phyloP scores from a whole-genome alignment of 2,888 invertebrate genomes.

The Mycalesis mineus region DNA sequence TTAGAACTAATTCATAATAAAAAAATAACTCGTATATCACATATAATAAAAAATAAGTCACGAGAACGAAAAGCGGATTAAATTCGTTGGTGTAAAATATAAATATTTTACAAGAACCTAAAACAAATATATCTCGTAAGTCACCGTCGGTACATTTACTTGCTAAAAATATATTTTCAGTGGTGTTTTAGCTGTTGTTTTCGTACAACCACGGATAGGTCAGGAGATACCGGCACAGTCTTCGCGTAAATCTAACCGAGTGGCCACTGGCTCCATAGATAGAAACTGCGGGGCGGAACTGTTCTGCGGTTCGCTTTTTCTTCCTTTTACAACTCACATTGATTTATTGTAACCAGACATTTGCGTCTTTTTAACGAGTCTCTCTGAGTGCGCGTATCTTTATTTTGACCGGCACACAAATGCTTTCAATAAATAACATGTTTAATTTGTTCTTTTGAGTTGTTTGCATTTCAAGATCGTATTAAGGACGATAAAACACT shows the following conservation, averaged over 20 bases:
- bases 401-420: conserved; percentile 23
- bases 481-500: too few species aligned
- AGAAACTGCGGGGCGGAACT: conserved; percentile 36
- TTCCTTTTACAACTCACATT: conserved; percentile 44
- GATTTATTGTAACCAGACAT: conserved; percentile 46
- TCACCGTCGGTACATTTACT: conserved; percentile 19
- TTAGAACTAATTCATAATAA: too few species aligned
- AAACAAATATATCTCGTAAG: conserved; percentile 9
- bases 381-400: conserved; percentile 24
- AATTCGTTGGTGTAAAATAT: not conserved
- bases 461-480: not conserved
- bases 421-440: conserved; percentile 13
- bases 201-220: conserved; percentile 30
- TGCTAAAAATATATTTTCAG: conserved; percentile 22
- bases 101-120: not conserved
- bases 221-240: conserved; percentile 46
- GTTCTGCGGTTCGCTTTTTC: conserved; percentile 31
- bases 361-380: conserved; percentile 36
- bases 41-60: too few species aligned
- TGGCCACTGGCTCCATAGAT: conserved; percentile 31
- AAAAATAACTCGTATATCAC: too few species aligned
- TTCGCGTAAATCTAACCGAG: conserved; percentile 59
- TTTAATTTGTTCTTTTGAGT: not conserved
- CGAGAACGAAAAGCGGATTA: not conserved
- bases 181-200: conserved; percentile 24